Conservation (phyloP, 2,888 invertebrate species). For the Nasonia oneida region DNA sequence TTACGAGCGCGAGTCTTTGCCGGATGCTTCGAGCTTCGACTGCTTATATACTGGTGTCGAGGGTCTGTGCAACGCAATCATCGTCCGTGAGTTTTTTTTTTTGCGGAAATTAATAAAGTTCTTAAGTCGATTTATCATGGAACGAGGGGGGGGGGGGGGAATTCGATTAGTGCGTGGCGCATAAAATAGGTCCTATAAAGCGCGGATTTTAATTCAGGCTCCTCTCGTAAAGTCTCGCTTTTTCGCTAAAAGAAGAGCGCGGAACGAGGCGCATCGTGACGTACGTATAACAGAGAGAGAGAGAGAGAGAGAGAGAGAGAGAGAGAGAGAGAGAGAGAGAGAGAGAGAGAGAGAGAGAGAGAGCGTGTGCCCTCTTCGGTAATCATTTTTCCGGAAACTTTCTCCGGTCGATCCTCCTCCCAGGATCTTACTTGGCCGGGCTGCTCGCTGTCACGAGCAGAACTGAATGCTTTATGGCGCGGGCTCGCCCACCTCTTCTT, state of each 20-base stretch:
- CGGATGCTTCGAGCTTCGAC: not conserved
- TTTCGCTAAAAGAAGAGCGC: no score
- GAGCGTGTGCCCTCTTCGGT: constrained; percentile 31
- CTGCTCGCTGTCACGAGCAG: constrained; percentile 20
- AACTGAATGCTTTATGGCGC: constrained; percentile 7
- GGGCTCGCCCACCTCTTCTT: not conserved
- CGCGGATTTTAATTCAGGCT: not conserved
- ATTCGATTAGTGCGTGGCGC: not conserved
- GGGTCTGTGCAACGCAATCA: not conserved
- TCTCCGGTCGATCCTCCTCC: constrained; percentile 37
- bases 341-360: no score
- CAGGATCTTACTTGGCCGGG: not conserved
- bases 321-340: no score
- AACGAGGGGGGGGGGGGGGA: not conserved
- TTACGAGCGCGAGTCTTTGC: not conserved
- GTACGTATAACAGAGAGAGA: not conserved
- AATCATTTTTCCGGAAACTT: constrained; percentile 67
- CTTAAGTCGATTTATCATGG: no score
- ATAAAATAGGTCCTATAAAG: not conserved
- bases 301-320: not conserved
- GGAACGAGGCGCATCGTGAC: not conserved
- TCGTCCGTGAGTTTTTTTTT: not conserved
- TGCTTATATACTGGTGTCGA: not conserved
- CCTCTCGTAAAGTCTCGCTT: constrained; percentile 28
- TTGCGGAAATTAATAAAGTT: no score